Evolutionary conservation across 2,888 invertebrate species (phyloP).

Genomic region (Drosophila barbarae): DNA sequence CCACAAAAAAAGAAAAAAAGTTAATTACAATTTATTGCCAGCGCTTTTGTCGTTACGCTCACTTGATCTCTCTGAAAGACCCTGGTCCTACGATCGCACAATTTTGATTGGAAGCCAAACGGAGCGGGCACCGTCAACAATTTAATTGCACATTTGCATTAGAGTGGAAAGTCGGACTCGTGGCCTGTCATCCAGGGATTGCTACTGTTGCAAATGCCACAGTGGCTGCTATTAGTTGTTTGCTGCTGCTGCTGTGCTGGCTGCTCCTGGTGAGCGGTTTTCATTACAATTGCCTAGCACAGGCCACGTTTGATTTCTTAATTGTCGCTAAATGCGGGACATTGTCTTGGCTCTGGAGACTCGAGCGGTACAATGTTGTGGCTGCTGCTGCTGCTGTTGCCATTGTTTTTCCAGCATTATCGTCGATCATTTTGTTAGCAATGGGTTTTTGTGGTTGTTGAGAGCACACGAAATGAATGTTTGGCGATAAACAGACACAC

Average conservation of each 20-base stretch:
- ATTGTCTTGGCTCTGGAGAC: constrained; percentile 28
- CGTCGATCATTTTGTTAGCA: constrained; percentile 68
- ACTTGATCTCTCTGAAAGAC: constrained; percentile 43
- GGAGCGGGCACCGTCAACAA: constrained; percentile 67
- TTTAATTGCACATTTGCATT: constrained; percentile 75
- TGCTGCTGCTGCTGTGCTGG: constrained; percentile 22
- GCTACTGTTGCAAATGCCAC: constrained; percentile 37
- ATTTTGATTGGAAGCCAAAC: constrained; percentile 66
- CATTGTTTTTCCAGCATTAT: constrained; percentile 55
- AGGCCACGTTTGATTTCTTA: constrained; percentile 73
- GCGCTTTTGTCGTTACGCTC: constrained; percentile 61
- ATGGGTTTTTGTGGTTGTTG: constrained; percentile 69
- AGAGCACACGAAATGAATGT: constrained; percentile 70
- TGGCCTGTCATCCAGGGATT: constrained; percentile 52
- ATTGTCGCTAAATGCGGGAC: constrained; percentile 75
- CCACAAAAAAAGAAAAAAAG: constrained; percentile 59
- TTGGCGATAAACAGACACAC: constrained; percentile 24
- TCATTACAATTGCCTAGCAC: constrained; percentile 61
- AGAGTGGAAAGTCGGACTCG: constrained; percentile 60
- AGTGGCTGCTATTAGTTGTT: constrained; percentile 19
- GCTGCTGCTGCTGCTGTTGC: constrained; percentile 24
- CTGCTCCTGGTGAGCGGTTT: constrained; percentile 52
- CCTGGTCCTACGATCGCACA: constrained; percentile 69
- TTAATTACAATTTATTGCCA: constrained; percentile 72
- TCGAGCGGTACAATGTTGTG: constrained; percentile 24